phyloP scores from a whole-genome alignment of 2,113 vertebrate genomes.

The Symphodus melops region DNA sequence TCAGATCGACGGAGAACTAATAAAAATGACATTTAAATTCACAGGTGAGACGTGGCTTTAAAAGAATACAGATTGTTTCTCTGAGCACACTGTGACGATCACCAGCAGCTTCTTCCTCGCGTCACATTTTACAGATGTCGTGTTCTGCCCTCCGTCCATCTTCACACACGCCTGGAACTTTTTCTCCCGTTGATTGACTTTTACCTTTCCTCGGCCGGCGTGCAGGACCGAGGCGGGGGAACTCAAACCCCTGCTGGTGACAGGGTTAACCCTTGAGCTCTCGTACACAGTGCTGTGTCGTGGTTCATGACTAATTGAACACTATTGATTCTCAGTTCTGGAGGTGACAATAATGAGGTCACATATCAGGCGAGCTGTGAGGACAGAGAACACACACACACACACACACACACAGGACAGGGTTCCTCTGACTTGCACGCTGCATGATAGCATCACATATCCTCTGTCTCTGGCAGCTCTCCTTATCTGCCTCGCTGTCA shows the following conservation, averaged over 20 bases:
- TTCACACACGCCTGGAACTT: constrained; percentile 51
- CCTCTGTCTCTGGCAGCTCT: constrained; percentile 68
- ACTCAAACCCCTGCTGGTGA: constrained; percentile 61
- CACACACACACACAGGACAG: constrained; percentile 10
- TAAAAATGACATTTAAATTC: constrained; percentile 14
- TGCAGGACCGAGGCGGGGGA: constrained; percentile 1
- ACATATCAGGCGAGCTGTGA: constrained; percentile 72
- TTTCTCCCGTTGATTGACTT: constrained; percentile 60
- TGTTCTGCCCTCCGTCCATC: constrained; percentile 63
- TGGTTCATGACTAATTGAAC: constrained; percentile 81
- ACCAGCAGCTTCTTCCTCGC: constrained; percentile 64
- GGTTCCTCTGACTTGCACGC: constrained; percentile 53
- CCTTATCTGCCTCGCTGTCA: constrained; percentile 75
- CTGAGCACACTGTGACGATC: constrained; percentile 70
- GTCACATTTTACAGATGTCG: constrained; percentile 76
- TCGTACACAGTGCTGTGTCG: constrained; percentile 54
- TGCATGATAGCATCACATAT: constrained; percentile 64
- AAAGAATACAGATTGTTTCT: constrained; percentile 47
- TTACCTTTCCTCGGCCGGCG: constrained; percentile 27
- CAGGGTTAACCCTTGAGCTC: constrained; percentile 65
- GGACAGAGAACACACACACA: too few species aligned
- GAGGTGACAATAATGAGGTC: constrained; percentile 78
- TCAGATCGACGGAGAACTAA: constrained; percentile 38
- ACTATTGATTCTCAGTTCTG: constrained; percentile 76
- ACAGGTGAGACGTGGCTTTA: constrained; percentile 43